Evolutionary conservation across 2,113 vertebrate species (phyloP).

Genomic region (Microcebus jonahi): DNA sequence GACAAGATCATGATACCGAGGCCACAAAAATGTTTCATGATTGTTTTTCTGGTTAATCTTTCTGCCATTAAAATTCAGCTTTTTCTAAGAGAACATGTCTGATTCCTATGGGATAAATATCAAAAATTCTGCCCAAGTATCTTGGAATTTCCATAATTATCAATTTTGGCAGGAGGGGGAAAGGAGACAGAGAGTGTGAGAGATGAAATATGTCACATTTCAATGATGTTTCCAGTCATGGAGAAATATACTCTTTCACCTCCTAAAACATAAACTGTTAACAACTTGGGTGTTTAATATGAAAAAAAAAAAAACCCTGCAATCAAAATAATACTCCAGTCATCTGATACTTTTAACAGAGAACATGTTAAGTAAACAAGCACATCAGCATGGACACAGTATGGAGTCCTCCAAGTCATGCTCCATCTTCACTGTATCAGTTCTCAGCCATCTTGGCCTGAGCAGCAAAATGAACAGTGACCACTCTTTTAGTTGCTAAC

Average conservation of each 20-base stretch:
- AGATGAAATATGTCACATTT: slow-evolving; percentile 41
- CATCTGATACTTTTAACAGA: slow-evolving; percentile 18
- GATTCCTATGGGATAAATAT: slow-evolving; percentile 21
- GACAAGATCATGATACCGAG: slow-evolving; percentile 80
- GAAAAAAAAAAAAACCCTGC: slow-evolving; percentile 9
- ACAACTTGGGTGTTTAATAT: slow-evolving; percentile 47
- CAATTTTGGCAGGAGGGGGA: neutral
- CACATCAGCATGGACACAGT: neutral
- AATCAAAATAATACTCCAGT: slow-evolving; percentile 4
- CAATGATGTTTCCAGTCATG: slow-evolving; percentile 4
- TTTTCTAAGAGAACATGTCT: slow-evolving; percentile 42
- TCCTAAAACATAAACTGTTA: slow-evolving; percentile 42
- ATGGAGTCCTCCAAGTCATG: neutral
- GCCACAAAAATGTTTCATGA: slow-evolving; percentile 67
- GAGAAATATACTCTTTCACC: neutral
- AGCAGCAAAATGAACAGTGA: neutral
- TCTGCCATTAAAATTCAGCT: slow-evolving; percentile 58
- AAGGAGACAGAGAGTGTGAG: neutral
- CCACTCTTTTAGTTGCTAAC: neutral
- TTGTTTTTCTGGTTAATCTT: slow-evolving; percentile 62
- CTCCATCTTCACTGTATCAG: neutral
- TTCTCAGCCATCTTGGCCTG: neutral
- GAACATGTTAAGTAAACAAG: neutral
- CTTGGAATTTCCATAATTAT: slow-evolving; percentile 22
- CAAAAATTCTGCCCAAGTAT: neutral